Base-by-base conservation (phyloP, 2,888 invertebrate genomes). In the Andrena hattorfiana region DNA sequence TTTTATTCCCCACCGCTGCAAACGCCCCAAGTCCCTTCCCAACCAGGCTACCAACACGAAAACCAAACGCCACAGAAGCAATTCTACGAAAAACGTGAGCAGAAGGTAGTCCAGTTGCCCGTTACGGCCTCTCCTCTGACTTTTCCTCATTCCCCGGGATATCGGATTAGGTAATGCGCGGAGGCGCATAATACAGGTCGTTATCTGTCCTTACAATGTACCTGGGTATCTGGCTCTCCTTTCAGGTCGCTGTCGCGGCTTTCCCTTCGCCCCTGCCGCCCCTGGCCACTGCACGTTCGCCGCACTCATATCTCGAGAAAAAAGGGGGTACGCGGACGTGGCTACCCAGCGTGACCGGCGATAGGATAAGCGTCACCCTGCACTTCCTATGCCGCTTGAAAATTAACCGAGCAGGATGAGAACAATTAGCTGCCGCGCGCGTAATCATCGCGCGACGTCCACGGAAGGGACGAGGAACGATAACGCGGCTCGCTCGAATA, bases 281-380 rank as follows among this genome's bases (percentile, higher is more conserved):
- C 30, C 23, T 35, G 32, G 48, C 23, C 49, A 7, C 42, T 51
- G 51, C 28, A 26, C 48, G 28, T 49, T 32, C 56, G 26, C 71
- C 49, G 74, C 70, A 67, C 56, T 56, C 56, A 28, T 83, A 83
- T 83, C 83, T 20, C 2, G 2, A 26, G 70, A 42, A 16, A 16
- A 42, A 73, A 73, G 64, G 83, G 85, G 82, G 73, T 85, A 85
- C 81, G 75, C 42, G 49, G 80, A 87, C 88, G 89, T 90, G 89
- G 77, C 89, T 89, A 90, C 84, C 81, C 88, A 90, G 88, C 91
- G 89, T 90, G 91, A 90, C 91, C 74, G 76, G 84, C 87, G 92
- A 92, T 92, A 92, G 90, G 92, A 92, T 92, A 92, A 92, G 86
- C 88, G 87, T 84, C 72, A 81, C 85, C 84, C 86, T 83, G 85